Percentiles rank a stretch among this genome's conserved stretches.
phyloP scores from a whole-genome alignment of 2,797 vertebrate species.

The Chromis chromis region DNA sequence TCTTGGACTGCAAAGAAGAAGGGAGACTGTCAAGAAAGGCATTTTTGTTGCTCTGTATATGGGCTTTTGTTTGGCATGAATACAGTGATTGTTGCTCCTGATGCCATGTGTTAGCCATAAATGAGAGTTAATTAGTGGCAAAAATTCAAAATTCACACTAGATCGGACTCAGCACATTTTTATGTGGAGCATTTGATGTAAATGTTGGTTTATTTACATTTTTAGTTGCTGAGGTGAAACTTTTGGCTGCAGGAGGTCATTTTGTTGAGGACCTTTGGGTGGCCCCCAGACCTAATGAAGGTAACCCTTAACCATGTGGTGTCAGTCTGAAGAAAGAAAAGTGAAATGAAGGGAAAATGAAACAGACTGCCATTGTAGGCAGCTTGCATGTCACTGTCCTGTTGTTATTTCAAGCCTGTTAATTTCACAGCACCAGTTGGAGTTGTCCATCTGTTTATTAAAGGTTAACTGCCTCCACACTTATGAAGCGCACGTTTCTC shows the following conservation, averaged over 20 bases:
- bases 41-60: constrained; percentile 27
- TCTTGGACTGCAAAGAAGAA: constrained; percentile 30
- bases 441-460: constrained; percentile 93
- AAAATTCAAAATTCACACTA: background rate
- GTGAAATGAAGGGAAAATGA: constrained; percentile 44
- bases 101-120: constrained; percentile 3
- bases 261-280: background rate
- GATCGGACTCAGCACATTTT: background rate
- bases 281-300: background rate
- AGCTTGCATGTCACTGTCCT: constrained; percentile 66
- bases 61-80: constrained; percentile 14
- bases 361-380: constrained; percentile 50
- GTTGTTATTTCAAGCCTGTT: constrained; percentile 85
- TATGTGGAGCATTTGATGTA: background rate
- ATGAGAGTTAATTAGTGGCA: constrained; percentile 3
- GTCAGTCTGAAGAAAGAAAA: constrained; percentile 36
- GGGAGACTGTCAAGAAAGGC: constrained; percentile 18
- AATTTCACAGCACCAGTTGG: constrained; percentile 89
- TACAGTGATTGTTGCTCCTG: constrained; percentile 16
- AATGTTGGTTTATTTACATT: background rate
- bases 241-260: constrained; percentile 1
- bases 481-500: constrained; percentile 86
- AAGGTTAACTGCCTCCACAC: constrained; percentile 91
- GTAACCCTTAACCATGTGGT: background rate
- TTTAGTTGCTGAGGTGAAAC: background rate